Evolutionary conservation across 2,113 vertebrate genomes (phyloP).

Genomic region (Limnothrissa miodon): DNA sequence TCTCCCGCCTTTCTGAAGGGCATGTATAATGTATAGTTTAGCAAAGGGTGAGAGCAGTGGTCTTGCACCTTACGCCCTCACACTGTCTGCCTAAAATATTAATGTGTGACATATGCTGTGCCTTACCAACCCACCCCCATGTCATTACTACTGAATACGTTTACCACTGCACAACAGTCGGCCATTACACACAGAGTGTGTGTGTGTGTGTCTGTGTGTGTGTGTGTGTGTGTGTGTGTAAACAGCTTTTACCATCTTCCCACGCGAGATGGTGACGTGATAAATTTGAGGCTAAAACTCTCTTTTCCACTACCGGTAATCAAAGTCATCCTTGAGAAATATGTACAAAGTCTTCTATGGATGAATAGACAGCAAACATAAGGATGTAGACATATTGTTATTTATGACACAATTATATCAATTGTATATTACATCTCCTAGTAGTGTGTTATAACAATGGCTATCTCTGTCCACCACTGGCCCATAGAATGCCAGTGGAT

Average conservation of each 20-base stretch:
- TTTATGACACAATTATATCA: background rate
- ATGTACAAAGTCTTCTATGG: background rate
- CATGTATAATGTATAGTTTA: slow-evolving; percentile 8
- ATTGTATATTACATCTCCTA: too few relatives aligned
- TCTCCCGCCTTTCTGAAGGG: background rate
- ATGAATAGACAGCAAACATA: background rate
- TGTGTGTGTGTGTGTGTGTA: background rate
- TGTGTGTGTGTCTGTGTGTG: background rate
- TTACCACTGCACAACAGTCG: background rate
- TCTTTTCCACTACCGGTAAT: background rate
- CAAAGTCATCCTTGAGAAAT: background rate
- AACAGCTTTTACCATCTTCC: background rate
- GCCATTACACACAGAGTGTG: background rate
- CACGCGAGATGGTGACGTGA: too few relatives aligned
- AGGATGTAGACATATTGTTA: background rate
- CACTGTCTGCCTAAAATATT: slow-evolving; percentile 32
- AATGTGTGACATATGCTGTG: slow-evolving; percentile 40
- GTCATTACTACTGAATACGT: background rate
- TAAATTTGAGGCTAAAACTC: background rate
- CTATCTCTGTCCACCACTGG: background rate
- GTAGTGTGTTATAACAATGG: background rate
- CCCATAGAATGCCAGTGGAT: background rate
- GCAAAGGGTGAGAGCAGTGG: background rate
- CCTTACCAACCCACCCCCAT: background rate
- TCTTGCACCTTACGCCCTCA: slow-evolving; percentile 18